Base-by-base conservation (phyloP, 2,797 vertebrate species). In the Fistularia tabacaria region DNA sequence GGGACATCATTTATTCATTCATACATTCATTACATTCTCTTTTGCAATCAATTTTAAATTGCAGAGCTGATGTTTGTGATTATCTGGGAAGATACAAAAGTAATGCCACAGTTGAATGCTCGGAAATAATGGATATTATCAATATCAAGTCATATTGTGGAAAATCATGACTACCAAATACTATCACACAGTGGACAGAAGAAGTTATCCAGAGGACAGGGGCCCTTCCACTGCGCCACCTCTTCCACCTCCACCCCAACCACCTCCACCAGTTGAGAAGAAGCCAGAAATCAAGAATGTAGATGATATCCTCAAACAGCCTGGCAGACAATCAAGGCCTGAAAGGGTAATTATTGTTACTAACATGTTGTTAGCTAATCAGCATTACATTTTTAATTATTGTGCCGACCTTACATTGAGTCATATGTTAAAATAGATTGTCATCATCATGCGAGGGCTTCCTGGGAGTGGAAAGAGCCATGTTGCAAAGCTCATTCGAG, bases 381-480 rank as follows among this genome's bases (percentile, higher is more conserved):
- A 14, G 6, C 7, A 9, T 11, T 10, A 3, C 15, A 25, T 15
- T n/a, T n/a, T n/a, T 2, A 14, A 10, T 40, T 7, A 14, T 1
- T n/a, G 37, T 14, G 9, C 4, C 7, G 38, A 36, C 7, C 46
- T 41, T 8, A 7, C 69, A 46, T 13, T 8, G 14, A 47, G 7
- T 41, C n/a, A 6, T 36, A 1, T 63, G 14, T 69, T 64, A 57
- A 45, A 15, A 69, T 76, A 99, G 97, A 98, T 99, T 85, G 96
- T 99, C 48, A 93, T 99, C 66, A 98, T 99, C 64, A 98, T 99
- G 97, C 92, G 97, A 87, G 97, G 97, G 6, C 89, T 99, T 63
- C 95, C 97, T 57, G 97, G 97, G 84, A 98, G 97, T 47, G 97
- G 97, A 50, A 99, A 99, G 87, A 96, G 95, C 43, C 97, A 99